Percentiles rank a stretch among this genome's conserved stretches.
Conservation (phyloP, 2,888 invertebrate species). For the Aethes cnicana region DNA sequence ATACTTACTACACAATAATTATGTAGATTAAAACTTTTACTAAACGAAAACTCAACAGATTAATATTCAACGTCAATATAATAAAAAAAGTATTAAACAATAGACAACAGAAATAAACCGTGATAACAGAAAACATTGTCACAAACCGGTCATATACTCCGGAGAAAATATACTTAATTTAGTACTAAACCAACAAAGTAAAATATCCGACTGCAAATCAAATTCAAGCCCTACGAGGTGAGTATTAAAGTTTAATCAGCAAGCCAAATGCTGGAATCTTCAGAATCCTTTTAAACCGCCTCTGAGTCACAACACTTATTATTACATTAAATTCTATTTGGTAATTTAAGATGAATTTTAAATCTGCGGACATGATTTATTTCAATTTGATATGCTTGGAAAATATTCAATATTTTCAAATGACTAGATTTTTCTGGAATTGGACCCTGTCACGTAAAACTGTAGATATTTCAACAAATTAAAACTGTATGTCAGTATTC, state of each 20-base stretch:
- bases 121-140: too few species aligned
- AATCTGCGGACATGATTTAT: conserved; percentile 9
- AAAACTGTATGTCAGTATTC: too few species aligned
- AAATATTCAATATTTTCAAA: conserved; percentile 11
- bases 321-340: conserved; percentile 12
- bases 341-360: neutral
- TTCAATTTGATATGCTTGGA: conserved; percentile 26
- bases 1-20: neutral
- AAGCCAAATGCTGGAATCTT: neutral
- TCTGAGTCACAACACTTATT: conserved; percentile 2
- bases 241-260: neutral
- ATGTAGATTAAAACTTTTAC: too few species aligned
- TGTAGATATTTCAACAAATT: too few species aligned
- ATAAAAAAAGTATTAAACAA: too few species aligned
- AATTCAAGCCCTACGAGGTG: neutral
- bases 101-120: too few species aligned
- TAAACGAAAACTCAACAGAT: too few species aligned
- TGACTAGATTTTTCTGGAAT: conserved; percentile 7
- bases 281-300: conserved; percentile 2
- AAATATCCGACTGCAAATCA: neutral
- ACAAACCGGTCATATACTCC: too few species aligned
- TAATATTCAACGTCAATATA: too few species aligned
- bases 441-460: conserved; percentile 21
- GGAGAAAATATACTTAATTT: too few species aligned
- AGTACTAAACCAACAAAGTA: neutral